A percentile compares a stretch with the other conserved stretches of the same genome.
Evolutionary conservation across 2,888 invertebrate species (phyloP).

Genomic region (Thysanoteuthis rhombus): DNA sequence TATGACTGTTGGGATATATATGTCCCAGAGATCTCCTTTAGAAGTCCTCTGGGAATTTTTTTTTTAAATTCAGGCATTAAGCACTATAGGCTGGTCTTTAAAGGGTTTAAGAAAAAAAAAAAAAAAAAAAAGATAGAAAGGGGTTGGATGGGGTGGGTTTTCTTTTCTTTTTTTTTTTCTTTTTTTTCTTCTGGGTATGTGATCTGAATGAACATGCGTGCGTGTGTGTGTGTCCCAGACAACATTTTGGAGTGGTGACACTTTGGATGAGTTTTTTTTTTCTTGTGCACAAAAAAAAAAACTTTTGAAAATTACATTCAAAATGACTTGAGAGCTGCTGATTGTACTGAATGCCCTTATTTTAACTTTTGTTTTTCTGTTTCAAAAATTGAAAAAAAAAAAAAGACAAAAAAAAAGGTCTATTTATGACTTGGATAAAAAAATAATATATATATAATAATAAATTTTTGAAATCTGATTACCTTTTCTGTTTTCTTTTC

Average conservation of each 20-base stretch:
- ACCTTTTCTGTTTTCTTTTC: background rate
- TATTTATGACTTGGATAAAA: background rate
- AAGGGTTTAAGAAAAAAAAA: no score
- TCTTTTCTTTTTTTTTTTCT: background rate
- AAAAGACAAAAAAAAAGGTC: background rate
- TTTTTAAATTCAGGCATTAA: no score
- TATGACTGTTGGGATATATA: no score
- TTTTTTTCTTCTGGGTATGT: background rate
- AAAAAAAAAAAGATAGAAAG: no score
- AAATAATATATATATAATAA: background rate
- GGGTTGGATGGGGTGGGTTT: background rate
- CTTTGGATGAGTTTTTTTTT: background rate
- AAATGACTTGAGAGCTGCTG: conserved; percentile 1
- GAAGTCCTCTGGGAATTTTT: no score
- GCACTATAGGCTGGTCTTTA: no score
- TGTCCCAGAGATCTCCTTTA: no score
- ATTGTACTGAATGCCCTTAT: background rate
- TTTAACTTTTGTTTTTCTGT: conserved; percentile 1
- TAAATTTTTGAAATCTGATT: no score
- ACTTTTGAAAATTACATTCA: background rate
- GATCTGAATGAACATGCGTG: background rate
- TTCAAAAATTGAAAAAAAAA: background rate
- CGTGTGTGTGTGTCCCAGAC: background rate
- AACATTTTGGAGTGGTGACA: background rate
- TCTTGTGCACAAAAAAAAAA: no score